Evolutionary conservation across 2,888 invertebrate species (phyloP), one percentile per base, ranked within the genome.

Genomic region (Patella ulyssiponensis): DNA sequence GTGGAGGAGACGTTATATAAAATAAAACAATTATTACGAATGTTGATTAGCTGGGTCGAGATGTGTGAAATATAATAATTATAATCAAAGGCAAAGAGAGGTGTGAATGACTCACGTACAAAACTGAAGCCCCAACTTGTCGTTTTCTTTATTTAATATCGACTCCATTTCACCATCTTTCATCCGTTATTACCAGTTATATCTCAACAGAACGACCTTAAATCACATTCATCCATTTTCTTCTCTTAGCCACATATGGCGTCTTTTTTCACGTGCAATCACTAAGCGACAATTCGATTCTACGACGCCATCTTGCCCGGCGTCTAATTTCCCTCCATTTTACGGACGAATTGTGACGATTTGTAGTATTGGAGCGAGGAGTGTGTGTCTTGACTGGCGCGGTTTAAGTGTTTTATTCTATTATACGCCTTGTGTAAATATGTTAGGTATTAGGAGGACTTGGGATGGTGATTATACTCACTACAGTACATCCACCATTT

Each of bases 241-340:
- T 20, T 20, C 20, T 64, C 64, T 20, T 9, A 15, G n/a, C 20
- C 64, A 64, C 64, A 64, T 64, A 64, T 64, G 64, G 64, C 64
- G 64, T 3, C n/a, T 64, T 64, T 56, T 64, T 64, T 64, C 64
- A 64, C 64, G 64, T 64, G n/a, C 64, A 64, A 64, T 64, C 64
- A 17, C 64, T 5, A 64, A 64, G 64, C 64, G 64, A 64, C 64
- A 64, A 64, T 64, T 64, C 64, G 64, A 64, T 64, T 64, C 44
- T 64, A n/a, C 20, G 64, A 64, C 64, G 64, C 64, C 64, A 64
- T 64, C n/a, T 64, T 64, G 64, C n/a, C 64, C 20, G n/a, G n/a
- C 64, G 64, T n/a, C 64, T 64, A 64, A 64, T 64, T 64, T 20
- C 64, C n/a, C 15, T 44, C 7, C n/a, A 20, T 64, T 64, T 64